Conservation (phyloP, 1,140 invertebrate species). For the Meloidogyne hapla region DNA sequence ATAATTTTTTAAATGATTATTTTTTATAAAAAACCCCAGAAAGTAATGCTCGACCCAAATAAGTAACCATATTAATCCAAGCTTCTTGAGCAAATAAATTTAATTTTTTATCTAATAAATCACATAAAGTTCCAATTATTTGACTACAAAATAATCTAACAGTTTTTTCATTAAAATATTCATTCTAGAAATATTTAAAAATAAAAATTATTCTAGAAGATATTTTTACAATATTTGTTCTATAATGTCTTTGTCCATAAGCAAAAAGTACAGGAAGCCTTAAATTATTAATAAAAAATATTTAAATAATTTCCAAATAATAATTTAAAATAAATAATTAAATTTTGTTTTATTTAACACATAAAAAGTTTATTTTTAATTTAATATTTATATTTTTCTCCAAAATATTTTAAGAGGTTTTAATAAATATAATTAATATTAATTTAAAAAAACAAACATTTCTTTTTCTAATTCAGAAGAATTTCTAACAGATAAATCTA, state of each 20-base stretch:
- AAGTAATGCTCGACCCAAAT: slow-evolving; percentile 20
- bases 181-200: background rate
- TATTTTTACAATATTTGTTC: slow-evolving; percentile 20
- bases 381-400: too few species aligned
- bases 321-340: too few species aligned
- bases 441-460: slow-evolving; percentile 17
- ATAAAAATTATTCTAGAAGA: slow-evolving; percentile 3
- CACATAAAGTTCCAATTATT: slow-evolving; percentile 24
- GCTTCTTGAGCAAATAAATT: slow-evolving; percentile 4
- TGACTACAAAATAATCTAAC: slow-evolving; percentile 32
- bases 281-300: background rate
- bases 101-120: slow-evolving; percentile 26
- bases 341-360: too few species aligned
- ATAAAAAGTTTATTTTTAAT: too few species aligned
- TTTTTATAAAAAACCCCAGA: slow-evolving; percentile 12
- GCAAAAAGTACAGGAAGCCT: slow-evolving; percentile 22
- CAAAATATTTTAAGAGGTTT: too few species aligned
- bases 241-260: slow-evolving; percentile 28
- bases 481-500: slow-evolving; percentile 29
- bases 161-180: slow-evolving; percentile 22
- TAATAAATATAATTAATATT: too few species aligned
- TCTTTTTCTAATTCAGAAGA: slow-evolving; percentile 23
- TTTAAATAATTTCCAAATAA: too few species aligned
- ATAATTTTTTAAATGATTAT: background rate
- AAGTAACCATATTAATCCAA: slow-evolving; percentile 29